Percentiles rank a stretch among this genome's conserved stretches.
Evolutionary conservation across 2,797 vertebrate genomes (phyloP).

Genomic region (Salmo trutta): DNA sequence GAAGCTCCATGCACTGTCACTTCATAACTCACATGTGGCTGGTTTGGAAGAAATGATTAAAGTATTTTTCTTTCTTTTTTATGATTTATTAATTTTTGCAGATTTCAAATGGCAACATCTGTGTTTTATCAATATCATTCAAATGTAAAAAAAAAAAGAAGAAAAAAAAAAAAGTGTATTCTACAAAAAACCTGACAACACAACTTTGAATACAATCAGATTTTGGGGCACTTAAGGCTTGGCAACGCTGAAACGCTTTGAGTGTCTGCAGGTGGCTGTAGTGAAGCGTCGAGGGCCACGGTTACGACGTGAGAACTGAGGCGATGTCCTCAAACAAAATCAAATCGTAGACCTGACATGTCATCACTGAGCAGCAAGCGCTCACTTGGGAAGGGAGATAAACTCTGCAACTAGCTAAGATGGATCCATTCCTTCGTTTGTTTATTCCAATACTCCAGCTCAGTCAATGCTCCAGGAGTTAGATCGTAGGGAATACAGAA

Average conservation of each 20-base stretch:
- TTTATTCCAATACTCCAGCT: constrained; percentile 24
- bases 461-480: constrained; percentile 22
- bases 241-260: too few species aligned
- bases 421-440: constrained; percentile 22
- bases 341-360: constrained; percentile 40
- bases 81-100: constrained; percentile 73
- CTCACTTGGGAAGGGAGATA: constrained; percentile 40
- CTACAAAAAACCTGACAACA: constrained; percentile 58
- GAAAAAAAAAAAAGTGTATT: constrained; percentile 52
- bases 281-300: constrained; percentile 64
- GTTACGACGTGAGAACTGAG: constrained; percentile 56
- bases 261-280: constrained; percentile 69
- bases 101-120: constrained; percentile 76
- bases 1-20: too few species aligned
- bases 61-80: constrained; percentile 63
- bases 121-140: constrained; percentile 74
- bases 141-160: constrained; percentile 28
- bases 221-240: constrained; percentile 53
- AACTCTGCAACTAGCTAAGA: constrained; percentile 44
- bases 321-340: constrained; percentile 58
- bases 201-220: constrained; percentile 43
- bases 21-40: constrained; percentile 4
- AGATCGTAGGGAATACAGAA: not conserved
- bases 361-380: constrained; percentile 43
- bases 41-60: constrained; percentile 63